Base-by-base conservation (phyloP, 2,888 invertebrate genomes). In the Toxonevra muliebris region DNA sequence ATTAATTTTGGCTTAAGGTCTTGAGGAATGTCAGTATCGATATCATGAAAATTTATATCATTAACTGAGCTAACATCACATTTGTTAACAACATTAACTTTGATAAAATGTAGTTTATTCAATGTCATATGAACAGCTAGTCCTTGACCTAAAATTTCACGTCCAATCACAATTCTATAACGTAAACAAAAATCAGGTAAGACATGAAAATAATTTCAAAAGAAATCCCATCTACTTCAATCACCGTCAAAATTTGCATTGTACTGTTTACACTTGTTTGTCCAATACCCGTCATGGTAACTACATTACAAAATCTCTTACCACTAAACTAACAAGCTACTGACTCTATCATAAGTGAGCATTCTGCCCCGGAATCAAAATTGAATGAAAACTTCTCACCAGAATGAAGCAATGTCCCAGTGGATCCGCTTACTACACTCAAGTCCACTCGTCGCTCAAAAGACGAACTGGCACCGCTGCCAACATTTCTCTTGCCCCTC, bases 361-460 rank as follows among this genome's bases (percentile, higher is more conserved):
- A 66, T 55, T 69, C 66, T 40, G 69, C 54, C 13, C 66, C 66
- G 8, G 66, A 69, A 55, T 62, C 61, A 54, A 19, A 69, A 61
- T 53, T 42, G 55, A 65, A 69, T 30, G 17, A 53, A 54, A 57
- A 48, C 19, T 10, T 15, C 69, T 65, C 45, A 68, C 65, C 59
- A 41, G 42, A 60, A 10, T 65, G 30, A 19, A 30, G 48, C 48
- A 67, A 55, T 42, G 9, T 43, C 20, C 19, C 54, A 30, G 65
- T 41, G 13, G 63, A 30, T 15, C 43, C 48, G 13, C 30, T 48
- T 8, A 65, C 13, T 45, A 5, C 15, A 30, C 68, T 48, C 9
- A 55, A 10, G 40, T 55, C 57, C 15, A 64, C 55, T 43, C 48
- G 55, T 5, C 55, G 55, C 20, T 19, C n/a, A 13, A 15, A 15